A percentile compares a stretch with the other conserved stretches of the same genome.
phyloP scores from a whole-genome alignment of 2,888 invertebrate species.

The Hedya salicella region DNA sequence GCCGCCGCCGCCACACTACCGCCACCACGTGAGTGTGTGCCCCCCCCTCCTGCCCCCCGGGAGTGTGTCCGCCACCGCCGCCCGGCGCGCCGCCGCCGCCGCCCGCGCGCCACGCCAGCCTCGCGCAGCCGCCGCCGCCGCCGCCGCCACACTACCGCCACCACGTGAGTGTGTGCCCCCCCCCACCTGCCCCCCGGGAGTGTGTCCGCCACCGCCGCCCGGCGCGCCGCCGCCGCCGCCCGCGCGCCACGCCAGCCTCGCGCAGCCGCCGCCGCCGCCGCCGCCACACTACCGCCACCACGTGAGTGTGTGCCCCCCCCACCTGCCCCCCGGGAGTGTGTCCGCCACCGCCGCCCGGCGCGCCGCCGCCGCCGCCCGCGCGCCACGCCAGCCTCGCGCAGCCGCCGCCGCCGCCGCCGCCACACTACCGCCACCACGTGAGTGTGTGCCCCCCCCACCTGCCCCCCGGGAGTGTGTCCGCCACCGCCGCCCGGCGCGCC shows the following conservation, averaged over 20 bases:
- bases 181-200: neutral
- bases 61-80: neutral
- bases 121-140: neutral
- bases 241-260: neutral
- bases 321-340: conserved; percentile 51
- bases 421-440: neutral
- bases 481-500: neutral
- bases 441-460: neutral
- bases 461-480: conserved; percentile 68
- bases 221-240: conserved; percentile 1
- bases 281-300: neutral
- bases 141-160: conserved; percentile 35
- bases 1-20: no score
- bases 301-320: conserved; percentile 43
- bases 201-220: neutral
- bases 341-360: conserved; percentile 66
- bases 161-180: neutral
- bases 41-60: no score
- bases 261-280: neutral
- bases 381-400: conserved; percentile 79
- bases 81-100: neutral
- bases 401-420: conserved; percentile 1
- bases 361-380: conserved; percentile 77
- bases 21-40: conserved; percentile 35
- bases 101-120: neutral